Base-by-base conservation (phyloP, 2,888 invertebrate species). In the Atethmia centrago region DNA sequence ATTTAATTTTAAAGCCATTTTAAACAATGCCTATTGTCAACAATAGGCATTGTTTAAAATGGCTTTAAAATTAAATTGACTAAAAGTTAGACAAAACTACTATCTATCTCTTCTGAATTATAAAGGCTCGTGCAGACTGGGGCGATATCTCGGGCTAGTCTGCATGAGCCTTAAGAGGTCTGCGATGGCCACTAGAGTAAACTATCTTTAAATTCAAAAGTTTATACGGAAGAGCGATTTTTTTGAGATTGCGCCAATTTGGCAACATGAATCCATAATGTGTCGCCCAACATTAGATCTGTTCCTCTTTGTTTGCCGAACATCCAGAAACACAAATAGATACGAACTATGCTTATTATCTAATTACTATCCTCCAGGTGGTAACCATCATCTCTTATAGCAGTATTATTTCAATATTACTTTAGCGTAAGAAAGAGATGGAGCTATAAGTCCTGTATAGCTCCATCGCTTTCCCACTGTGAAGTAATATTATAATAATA, bases 211-310 rank as follows among this genome's bases (percentile, higher is more conserved):
- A 65, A 45, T 70, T 56, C 42, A 80, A 65, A 40, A 67, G 63
- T 70, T 69, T 73, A 80, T 77, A 67, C 77, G 80, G 80, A 81
- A 81, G 78, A 81, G 21, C 31, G 16, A 56, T 68, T 73, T 71
- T 71, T 81, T 81, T 81, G 81, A 74, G 21, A 64, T 61, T 31
- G 69, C 69, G 80, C 80, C 80, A 81, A 78, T 78, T 81, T 81
- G 80, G 80, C 80, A 74, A 51, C 66, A 49, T 80, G 55, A 64
- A 63, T 62, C 40, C 61, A 8, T 21, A 68, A 16, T 36, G 51
- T 74, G 68, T 74, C 69, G 42, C 55, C 62, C 61, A 61, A 59
- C 55, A 74, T 67, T 59, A 55, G 49, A 64, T 74, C 28, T 63
- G 31, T n/a, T 45, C 21, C 72, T 40, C 55, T 77, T 73, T 78